Conservation (phyloP, 2,888 invertebrate species). For the Drosophila ezoana region DNA sequence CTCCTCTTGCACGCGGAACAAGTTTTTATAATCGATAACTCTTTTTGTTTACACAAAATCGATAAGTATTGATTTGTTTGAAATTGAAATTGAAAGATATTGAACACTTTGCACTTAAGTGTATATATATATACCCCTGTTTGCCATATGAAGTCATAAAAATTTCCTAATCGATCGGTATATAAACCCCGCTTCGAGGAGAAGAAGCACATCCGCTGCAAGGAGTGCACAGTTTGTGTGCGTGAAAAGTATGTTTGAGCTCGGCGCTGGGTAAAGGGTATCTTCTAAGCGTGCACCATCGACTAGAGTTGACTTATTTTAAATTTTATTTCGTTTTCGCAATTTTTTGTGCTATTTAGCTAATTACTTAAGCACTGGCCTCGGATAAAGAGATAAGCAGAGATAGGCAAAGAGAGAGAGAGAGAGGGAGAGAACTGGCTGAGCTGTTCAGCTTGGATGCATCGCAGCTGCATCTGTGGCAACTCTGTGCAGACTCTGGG, state of each 20-base stretch:
- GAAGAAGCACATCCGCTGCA: too few species aligned
- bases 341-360: conserved; percentile 14
- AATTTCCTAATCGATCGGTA: too few species aligned
- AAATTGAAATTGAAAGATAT: too few species aligned
- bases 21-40: neutral
- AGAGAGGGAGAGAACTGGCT: conserved; percentile 4
- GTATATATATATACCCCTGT: too few species aligned
- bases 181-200: too few species aligned
- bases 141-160: too few species aligned
- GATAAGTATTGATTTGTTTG: too few species aligned
- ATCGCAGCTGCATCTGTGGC: conserved; percentile 13
- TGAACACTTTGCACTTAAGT: too few species aligned
- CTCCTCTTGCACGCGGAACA: too few species aligned
- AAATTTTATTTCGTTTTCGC: neutral
- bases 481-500: conserved; percentile 16
- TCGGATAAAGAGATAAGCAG: conserved; percentile 33
- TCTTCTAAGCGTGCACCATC: neutral
- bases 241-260: too few species aligned
- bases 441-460: conserved; percentile 51
- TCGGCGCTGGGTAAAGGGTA: neutral
- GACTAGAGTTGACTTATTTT: neutral
- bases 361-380: conserved; percentile 48
- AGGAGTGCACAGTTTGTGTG: too few species aligned
- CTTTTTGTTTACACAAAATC: too few species aligned
- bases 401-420: neutral